Evolutionary conservation across 2,888 invertebrate genomes (phyloP).

Genomic region (Pterostichus madidus): DNA sequence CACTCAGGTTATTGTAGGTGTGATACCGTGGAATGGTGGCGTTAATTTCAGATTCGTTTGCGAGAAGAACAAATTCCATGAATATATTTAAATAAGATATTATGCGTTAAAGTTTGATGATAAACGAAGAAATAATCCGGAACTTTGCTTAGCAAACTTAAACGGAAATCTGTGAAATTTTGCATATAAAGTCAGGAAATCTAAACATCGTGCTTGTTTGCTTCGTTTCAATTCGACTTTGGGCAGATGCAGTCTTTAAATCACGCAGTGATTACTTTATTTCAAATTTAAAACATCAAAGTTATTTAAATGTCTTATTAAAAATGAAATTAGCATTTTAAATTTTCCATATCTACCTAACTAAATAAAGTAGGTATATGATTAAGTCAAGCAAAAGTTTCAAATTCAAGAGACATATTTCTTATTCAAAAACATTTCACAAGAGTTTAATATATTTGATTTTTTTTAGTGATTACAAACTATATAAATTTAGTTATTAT

Average conservation of each 20-base stretch:
- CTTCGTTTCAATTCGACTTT: neutral
- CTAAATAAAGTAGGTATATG: too few relatives aligned
- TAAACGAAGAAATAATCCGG: constrained; percentile 41
- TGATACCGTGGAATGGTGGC: neutral
- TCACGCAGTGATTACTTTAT: neutral
- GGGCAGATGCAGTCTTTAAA: neutral
- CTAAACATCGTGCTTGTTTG: neutral
- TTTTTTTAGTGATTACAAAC: too few relatives aligned
- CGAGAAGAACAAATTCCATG: constrained; percentile 25
- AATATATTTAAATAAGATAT: constrained; percentile 41
- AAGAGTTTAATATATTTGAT: too few relatives aligned
- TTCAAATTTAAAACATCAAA: neutral
- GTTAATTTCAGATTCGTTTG: constrained; percentile 34
- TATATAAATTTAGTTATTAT: too few relatives aligned
- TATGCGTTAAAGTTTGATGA: constrained; percentile 22
- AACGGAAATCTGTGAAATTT: constrained; percentile 37
- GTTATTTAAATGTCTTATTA: too few relatives aligned
- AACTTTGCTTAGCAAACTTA: constrained; percentile 44
- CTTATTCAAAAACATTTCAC: too few relatives aligned
- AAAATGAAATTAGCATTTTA: too few relatives aligned
- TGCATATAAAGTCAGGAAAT: constrained; percentile 22
- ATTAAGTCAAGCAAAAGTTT: too few relatives aligned
- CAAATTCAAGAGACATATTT: too few relatives aligned
- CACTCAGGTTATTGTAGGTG: neutral
- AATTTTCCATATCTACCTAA: too few relatives aligned